Percentiles rank a stretch among this genome's conserved stretches.
Conservation (phyloP, 2,888 invertebrate genomes). For the Spodoptera picta region DNA sequence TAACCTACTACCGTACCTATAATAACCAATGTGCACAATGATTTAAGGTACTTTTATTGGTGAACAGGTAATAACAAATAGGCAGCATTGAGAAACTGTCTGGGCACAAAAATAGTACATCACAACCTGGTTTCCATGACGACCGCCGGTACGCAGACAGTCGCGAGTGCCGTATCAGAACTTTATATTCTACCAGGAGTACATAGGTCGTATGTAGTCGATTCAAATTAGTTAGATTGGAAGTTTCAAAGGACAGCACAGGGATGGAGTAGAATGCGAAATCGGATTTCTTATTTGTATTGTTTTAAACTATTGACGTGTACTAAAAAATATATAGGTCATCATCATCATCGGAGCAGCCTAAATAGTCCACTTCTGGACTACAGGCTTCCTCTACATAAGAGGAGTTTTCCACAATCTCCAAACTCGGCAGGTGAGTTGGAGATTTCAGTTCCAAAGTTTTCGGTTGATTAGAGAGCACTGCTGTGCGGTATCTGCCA, state of each 20-base stretch:
- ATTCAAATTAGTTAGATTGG: constrained; percentile 34
- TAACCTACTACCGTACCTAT: no score
- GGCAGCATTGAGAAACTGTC: constrained; percentile 29
- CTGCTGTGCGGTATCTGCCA: no score
- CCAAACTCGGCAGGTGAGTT: no score
- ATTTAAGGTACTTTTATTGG: constrained; percentile 4
- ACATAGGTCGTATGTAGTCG: constrained; percentile 51
- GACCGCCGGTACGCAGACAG: constrained; percentile 60
- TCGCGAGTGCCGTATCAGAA: constrained; percentile 31
- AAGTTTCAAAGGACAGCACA: constrained; percentile 7
- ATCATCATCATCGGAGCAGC: no score
- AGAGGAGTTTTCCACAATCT: no score
- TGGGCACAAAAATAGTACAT: constrained; percentile 50
- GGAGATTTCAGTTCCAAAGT: no score
- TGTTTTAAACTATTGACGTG: no score
- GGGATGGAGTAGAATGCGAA: constrained; percentile 1
- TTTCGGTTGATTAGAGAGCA: no score
- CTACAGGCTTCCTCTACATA: no score
- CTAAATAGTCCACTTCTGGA: no score
- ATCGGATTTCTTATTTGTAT: no score
- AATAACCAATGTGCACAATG: background rate
- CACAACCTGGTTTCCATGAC: constrained; percentile 60
- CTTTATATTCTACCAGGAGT: constrained; percentile 53
- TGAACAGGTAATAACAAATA: constrained; percentile 23
- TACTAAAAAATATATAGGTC: no score